These are phyloP conservation scores for Tinamus guttatus DNA, from an alignment of 2,113 vertebrate species.

Conservation along the genomic window DNA sequence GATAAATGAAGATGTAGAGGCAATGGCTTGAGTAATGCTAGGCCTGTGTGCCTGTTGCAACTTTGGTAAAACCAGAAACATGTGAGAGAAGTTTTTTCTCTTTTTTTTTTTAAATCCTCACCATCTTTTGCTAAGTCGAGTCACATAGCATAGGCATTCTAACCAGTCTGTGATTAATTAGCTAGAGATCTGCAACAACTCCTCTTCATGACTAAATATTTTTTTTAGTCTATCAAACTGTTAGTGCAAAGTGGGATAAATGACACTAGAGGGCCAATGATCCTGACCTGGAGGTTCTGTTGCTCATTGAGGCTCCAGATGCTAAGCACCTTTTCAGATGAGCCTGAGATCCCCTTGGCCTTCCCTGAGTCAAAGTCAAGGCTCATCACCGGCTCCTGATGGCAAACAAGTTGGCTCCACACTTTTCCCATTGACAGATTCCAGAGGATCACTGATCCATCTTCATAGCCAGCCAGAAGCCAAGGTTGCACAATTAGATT, in stretches of 20 bases:
- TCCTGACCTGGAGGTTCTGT: constrained; percentile 92
- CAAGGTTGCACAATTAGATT: constrained; percentile 68
- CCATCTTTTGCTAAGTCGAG: constrained; percentile 58
- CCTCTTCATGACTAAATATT: constrained; percentile 85
- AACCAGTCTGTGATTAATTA: constrained; percentile 84
- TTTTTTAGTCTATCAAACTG: constrained; percentile 83
- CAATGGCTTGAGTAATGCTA: constrained; percentile 58
- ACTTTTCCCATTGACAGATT: constrained; percentile 82
- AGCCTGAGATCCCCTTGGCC: constrained; percentile 89
- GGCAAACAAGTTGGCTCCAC: constrained; percentile 82
- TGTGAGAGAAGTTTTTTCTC: constrained; percentile 13
- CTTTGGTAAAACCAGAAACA: constrained; percentile 77
- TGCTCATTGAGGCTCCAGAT: constrained; percentile 89
- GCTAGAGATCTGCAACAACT: constrained; percentile 76
- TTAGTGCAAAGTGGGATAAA: constrained; percentile 81
- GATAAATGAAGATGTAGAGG: constrained; percentile 66
- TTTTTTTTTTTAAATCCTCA: constrained; percentile 44
- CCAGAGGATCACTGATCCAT: constrained; percentile 92
- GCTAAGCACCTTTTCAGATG: constrained; percentile 88
- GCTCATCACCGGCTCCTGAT: constrained; percentile 92
- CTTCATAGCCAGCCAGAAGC: constrained; percentile 92
- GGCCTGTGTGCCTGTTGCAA: constrained; percentile 67
- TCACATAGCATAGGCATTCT: constrained; percentile 58
- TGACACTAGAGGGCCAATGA: constrained; percentile 53
- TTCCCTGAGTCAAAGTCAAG: constrained; percentile 89